A percentile compares a stretch with the other conserved stretches of the same genome.
Conservation (phyloP, 2,888 invertebrate species). For the Apamea sordens region DNA sequence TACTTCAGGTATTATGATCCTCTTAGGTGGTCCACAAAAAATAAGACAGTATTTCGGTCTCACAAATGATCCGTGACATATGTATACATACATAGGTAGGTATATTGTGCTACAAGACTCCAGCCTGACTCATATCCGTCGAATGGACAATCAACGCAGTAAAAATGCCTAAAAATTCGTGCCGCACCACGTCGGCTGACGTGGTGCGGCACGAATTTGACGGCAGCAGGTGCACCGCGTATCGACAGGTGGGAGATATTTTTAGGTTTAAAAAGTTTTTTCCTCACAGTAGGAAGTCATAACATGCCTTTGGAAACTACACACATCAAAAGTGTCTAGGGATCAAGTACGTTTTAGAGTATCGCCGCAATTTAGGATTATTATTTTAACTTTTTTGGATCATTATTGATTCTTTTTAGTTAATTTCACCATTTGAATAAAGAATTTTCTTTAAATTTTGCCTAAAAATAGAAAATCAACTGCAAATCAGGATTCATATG, state of each 20-base stretch:
- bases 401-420: too few species aligned
- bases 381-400: too few species aligned
- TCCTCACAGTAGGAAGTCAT: neutral
- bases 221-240: conserved; percentile 40
- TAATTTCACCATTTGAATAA: too few species aligned
- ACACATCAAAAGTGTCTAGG: too few species aligned
- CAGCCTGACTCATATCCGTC: conserved; percentile 34
- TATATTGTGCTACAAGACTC: neutral
- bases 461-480: too few species aligned
- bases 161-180: too few species aligned
- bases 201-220: conserved; percentile 40
- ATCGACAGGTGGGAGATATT: conserved; percentile 22
- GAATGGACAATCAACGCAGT: conserved; percentile 63
- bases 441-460: too few species aligned
- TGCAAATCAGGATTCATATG: too few species aligned
- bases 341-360: too few species aligned
- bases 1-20: neutral
- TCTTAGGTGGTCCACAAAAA: conserved; percentile 11
- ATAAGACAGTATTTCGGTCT: neutral
- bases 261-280: neutral
- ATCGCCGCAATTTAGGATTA: too few species aligned
- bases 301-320: neutral
- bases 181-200: too few species aligned
- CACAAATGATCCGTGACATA: conserved; percentile 1
- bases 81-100: neutral